phyloP scores from a whole-genome alignment of 2,113 vertebrate species.

The Cavia porcellus region DNA sequence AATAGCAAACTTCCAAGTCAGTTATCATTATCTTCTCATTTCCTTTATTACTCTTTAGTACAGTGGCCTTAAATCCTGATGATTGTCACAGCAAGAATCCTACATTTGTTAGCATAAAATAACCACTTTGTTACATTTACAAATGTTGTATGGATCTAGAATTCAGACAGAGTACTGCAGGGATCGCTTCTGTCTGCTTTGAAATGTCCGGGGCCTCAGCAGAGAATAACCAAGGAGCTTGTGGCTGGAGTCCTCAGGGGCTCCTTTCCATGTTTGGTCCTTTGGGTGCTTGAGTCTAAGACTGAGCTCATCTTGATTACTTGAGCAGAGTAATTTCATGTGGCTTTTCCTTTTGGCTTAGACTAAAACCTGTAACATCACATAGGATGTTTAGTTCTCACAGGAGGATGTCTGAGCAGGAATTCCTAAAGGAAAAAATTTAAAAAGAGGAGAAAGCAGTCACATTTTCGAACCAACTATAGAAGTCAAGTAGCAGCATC shows the following conservation, averaged over 20 bases:
- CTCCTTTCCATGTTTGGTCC: neutral
- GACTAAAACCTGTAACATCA: too few relatives aligned
- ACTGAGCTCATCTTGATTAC: too few relatives aligned
- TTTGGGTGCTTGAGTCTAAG: neutral
- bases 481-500: neutral
- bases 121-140: neutral
- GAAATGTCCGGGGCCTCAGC: neutral
- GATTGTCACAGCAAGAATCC: neutral
- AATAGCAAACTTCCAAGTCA: neutral
- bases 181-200: neutral
- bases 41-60: neutral
- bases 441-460: neutral
- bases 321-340: neutral
- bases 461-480: neutral
- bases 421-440: neutral
- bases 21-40: neutral
- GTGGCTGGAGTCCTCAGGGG: neutral
- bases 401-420: neutral
- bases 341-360: too few relatives aligned
- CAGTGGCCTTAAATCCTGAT: neutral
- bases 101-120: neutral
- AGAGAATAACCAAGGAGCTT: neutral
- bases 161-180: neutral
- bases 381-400: neutral
- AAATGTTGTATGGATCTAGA: neutral